Evolutionary conservation across 2,113 vertebrate species (phyloP), one percentile per base, ranked within the genome.

Genomic region (Epinephelus moara): DNA sequence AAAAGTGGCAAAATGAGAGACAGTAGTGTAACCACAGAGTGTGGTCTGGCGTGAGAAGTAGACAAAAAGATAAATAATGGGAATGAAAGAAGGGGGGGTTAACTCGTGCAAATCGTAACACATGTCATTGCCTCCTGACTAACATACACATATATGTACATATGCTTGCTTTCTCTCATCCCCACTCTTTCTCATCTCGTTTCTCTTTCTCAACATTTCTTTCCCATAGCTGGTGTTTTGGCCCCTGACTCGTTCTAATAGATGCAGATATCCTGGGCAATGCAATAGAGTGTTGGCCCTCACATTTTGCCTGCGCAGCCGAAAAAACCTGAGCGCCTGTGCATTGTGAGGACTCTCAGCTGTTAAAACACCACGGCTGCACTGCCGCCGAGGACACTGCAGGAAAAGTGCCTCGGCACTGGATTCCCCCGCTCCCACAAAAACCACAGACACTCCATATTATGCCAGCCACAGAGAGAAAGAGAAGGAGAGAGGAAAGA

Each of bases 331-430:
- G 88, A 91, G 85, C 63, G 90, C 93, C 94, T 92, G 91, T 92
- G 94, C 93, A 90, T 91, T 90, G 91, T 95, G 95, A 96, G 95
- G 94, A 93, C 94, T 95, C 93, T 96, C 95, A 96, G 95, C 95
- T 96, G 95, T 96, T 95, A 92, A 95, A 96, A 96, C 95, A 96
- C 92, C 90, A 88, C 78, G 77, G 93, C 92, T 93, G 91, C 89
- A 91, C 93, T 88, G 91, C 92, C 60, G 85, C 88, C 89, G 93
- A 94, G 92, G 93, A 94, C 88, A 88, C 90, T 94, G 93, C 79
- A 89, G 89, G 91, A 93, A 94, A 94, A 94, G 93, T 92, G 92
- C 94, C 93, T 94, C 92, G 78, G 90, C 91, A 77, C 89, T 92
- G 94, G 94, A 96, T 96, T 96, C 95, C 90, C 94, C 92, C 42